Evolutionary conservation across 2,888 invertebrate species (phyloP).

Genomic region (Pinctada fucata): DNA sequence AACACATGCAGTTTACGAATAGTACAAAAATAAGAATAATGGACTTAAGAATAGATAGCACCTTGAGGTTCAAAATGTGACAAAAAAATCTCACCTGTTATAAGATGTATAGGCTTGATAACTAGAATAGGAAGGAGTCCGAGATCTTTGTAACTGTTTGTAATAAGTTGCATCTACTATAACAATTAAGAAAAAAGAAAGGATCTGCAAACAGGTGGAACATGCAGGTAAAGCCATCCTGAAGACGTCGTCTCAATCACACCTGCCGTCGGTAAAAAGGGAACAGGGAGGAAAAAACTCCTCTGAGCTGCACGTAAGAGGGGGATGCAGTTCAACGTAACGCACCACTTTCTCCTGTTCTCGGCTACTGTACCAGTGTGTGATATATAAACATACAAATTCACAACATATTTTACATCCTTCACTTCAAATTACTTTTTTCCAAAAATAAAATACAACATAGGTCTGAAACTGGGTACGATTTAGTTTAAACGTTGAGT

Average conservation of each 20-base stretch:
- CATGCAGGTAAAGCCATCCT: conserved; percentile 1
- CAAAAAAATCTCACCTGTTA: too few species aligned
- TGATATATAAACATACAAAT: neutral
- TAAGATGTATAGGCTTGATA: neutral
- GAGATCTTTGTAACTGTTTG: neutral
- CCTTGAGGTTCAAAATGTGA: too few species aligned
- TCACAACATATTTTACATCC: neutral
- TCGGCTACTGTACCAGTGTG: neutral
- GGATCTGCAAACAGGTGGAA: neutral
- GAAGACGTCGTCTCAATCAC: neutral
- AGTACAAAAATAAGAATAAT: too few species aligned
- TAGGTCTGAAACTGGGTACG: neutral
- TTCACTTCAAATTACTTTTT: neutral
- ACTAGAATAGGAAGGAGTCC: neutral
- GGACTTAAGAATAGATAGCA: too few species aligned
- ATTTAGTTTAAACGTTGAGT: neutral
- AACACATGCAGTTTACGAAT: too few species aligned
- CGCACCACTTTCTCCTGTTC: neutral
- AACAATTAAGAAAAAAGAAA: neutral
- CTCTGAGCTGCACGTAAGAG: neutral
- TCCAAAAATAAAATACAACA: neutral
- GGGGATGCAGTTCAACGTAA: neutral
- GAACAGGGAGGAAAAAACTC: neutral
- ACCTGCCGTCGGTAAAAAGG: neutral
- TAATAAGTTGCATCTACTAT: neutral